Conservation (phyloP, 1,140 invertebrate species). For the Metopolophium dirhodum region DNA sequence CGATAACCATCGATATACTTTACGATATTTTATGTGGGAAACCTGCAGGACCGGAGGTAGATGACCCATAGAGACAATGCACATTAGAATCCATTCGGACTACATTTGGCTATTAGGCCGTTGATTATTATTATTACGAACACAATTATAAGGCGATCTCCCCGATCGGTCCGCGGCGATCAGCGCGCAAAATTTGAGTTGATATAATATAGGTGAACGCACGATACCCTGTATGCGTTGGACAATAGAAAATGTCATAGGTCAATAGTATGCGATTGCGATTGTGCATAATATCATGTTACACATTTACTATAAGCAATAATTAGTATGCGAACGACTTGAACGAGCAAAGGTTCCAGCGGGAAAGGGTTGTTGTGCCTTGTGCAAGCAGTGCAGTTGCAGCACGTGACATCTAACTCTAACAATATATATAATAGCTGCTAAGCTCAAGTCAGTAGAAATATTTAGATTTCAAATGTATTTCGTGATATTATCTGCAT, state of each 20-base stretch:
- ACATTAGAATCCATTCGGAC: not conserved
- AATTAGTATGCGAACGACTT: not conserved
- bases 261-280: not conserved
- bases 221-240: not conserved
- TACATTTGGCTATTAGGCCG: not conserved
- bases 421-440: not conserved
- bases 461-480: no score
- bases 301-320: not conserved
- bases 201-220: not conserved
- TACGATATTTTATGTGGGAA: conserved; percentile 35
- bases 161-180: not conserved
- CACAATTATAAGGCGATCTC: not conserved
- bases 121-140: not conserved
- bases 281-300: not conserved
- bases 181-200: not conserved
- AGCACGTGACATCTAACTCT: not conserved
- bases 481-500: no score
- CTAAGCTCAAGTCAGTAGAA: no score
- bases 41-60: conserved; percentile 31
- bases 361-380: not conserved
- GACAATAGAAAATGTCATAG: not conserved
- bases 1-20: conserved; percentile 35
- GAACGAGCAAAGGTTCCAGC: not conserved
- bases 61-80: conserved; percentile 39
- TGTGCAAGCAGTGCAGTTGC: no score